Base-by-base conservation (phyloP, 64 coral and sea anemone genomes). In the Stichodactyla helianthus region DNA sequence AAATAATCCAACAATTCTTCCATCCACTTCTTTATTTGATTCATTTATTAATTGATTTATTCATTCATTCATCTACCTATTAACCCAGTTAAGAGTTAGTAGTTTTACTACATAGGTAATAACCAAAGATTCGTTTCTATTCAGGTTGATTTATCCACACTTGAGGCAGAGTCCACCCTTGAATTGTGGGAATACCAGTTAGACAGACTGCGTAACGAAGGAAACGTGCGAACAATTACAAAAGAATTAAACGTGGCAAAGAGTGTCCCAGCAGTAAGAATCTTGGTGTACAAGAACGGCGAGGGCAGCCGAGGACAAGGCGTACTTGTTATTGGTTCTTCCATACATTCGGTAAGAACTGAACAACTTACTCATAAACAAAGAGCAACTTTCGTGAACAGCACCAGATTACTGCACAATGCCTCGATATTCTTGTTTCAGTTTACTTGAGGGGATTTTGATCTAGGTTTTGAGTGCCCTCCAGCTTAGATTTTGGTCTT, bases 181-280 rank as follows among this genome's bases (percentile, higher is more conserved):
- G 92, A 92, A 68, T 79, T 98, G 82, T 98, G 95, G 95, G 95
- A 98, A 82, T 88, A 98, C 60, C 95, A 98, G 83, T 83, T 98
- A 76, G 77, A 53, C 23, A 91, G 95, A 77, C 91, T 94, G 31
- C 90, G 95, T 7, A 94, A 92, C 31, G 92, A 94, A 56, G 82
- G 77, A 54, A 98, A 84, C 55, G 89, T 94, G 25, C 87, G 95
- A 57, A 89, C 89, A 16, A 94, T 98, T 8, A 94, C 93, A 51
- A 86, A 89, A 60, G 92, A 98, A 18, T 87, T 98, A 18, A 89
- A 92, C 60, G 89, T 92, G 67, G 87, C 92, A 8, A 89, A 92
- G 85, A 93, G 91, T 17, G 92, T 92, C 14, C 87, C 89, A 51
- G 92, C 95, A 15, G 95, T 98, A 35, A 93, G 95, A 71, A 98